Conservation (phyloP, 1,140 invertebrate species). For the Drosophila saltans region DNA sequence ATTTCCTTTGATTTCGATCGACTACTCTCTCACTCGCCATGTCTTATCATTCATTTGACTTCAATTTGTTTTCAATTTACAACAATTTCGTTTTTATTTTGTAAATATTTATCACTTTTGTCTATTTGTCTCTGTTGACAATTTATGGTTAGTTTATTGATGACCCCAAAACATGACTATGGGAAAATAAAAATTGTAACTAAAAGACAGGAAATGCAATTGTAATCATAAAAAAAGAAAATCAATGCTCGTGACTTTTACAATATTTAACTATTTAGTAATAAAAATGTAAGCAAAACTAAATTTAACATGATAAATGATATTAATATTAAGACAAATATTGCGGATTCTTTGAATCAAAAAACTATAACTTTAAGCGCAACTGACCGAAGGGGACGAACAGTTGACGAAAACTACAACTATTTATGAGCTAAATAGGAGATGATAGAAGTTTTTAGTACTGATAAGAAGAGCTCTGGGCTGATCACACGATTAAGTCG, state of each 20-base stretch:
- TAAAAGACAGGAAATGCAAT: slow-evolving; percentile 8
- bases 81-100: slow-evolving; percentile 72
- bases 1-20: slow-evolving; percentile 73
- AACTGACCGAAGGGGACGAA: no score
- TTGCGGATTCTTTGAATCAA: no score
- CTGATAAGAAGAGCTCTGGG: no score
- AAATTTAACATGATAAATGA: no score
- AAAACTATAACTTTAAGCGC: no score
- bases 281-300: background rate
- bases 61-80: slow-evolving; percentile 82
- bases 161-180: background rate
- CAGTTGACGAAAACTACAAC: no score
- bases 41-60: slow-evolving; percentile 50
- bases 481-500: no score
- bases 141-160: slow-evolving; percentile 28
- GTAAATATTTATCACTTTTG: slow-evolving; percentile 64
- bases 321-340: no score
- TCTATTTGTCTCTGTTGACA: slow-evolving; percentile 36
- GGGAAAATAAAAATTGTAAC: background rate
- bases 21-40: background rate
- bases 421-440: no score
- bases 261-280: background rate
- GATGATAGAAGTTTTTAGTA: no score
- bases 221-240: background rate
- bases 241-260: background rate